Conservation (phyloP, 2,113 vertebrate species). For the Steatornis caripensis region DNA sequence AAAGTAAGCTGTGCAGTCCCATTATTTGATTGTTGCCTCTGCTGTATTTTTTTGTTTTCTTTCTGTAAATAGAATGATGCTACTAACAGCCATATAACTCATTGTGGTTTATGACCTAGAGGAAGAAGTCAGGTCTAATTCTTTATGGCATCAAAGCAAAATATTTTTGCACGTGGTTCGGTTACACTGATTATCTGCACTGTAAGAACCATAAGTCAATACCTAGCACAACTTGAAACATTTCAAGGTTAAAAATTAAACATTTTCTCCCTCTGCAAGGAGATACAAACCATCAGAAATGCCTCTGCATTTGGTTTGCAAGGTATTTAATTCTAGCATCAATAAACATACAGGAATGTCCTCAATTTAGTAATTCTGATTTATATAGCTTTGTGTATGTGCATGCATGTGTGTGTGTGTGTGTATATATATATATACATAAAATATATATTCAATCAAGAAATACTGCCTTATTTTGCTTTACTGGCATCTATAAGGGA, state of each 20-base stretch:
- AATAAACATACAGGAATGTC: not conserved
- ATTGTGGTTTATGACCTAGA: not conserved
- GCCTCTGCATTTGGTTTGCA: not conserved
- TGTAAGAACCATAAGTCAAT: not conserved
- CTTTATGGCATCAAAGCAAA: not conserved
- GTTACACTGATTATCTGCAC: not conserved
- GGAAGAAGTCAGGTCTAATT: not conserved
- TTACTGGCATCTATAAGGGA: not conserved
- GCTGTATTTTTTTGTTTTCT: not conserved
- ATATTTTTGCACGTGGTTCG: not conserved
- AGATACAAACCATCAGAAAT: not conserved
- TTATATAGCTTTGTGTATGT: not conserved
- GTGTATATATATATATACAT: too few species aligned
- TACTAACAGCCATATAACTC: conserved; percentile 4
- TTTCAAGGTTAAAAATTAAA: not conserved
- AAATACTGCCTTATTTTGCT: not conserved
- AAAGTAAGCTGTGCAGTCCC: not conserved
- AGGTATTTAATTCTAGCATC: not conserved
- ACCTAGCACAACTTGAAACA: not conserved
- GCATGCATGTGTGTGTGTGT: not conserved
- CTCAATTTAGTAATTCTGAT: not conserved
- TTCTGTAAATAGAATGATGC: not conserved
- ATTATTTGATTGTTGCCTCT: not conserved
- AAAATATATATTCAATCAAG: not conserved
- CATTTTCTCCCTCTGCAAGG: not conserved